phyloP scores from a whole-genome alignment of 1,140 invertebrate species.

The Cydia amplana region DNA sequence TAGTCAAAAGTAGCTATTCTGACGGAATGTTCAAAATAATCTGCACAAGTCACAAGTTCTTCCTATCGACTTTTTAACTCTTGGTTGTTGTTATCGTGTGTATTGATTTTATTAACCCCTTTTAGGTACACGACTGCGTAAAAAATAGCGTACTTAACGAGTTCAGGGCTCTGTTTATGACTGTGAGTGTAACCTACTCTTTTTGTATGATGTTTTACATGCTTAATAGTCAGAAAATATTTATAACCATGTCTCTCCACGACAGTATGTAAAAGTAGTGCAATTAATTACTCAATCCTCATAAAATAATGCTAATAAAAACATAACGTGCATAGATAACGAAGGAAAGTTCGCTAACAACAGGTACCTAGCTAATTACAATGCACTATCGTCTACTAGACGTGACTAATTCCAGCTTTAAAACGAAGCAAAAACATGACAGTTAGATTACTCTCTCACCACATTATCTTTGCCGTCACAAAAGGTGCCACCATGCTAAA shows the following conservation, averaged over 20 bases:
- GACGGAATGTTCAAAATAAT: background rate
- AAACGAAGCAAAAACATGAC: slow-evolving; percentile 15
- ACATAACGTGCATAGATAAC: slow-evolving; percentile 9
- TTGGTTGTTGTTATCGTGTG: too few species aligned
- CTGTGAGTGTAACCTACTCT: too few species aligned
- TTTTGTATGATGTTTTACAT: too few species aligned
- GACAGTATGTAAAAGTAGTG: too few species aligned
- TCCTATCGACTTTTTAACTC: too few species aligned
- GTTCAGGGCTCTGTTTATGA: too few species aligned
- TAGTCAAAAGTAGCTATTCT: background rate
- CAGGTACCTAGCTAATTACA: background rate
- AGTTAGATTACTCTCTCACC: slow-evolving; percentile 4
- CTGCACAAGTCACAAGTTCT: background rate
- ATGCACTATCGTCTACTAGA: slow-evolving; percentile 4
- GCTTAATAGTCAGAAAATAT: too few species aligned
- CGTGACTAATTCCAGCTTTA: background rate
- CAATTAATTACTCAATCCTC: background rate
- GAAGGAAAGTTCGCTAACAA: background rate
- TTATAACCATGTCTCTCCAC: too few species aligned
- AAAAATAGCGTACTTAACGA: too few species aligned
- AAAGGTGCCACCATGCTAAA: background rate
- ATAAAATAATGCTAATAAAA: background rate
- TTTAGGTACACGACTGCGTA: too few species aligned
- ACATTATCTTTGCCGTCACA: background rate
- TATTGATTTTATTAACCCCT: too few species aligned